Conservation (phyloP, 2,888 invertebrate genomes). For the Parthenolecanium corni region DNA sequence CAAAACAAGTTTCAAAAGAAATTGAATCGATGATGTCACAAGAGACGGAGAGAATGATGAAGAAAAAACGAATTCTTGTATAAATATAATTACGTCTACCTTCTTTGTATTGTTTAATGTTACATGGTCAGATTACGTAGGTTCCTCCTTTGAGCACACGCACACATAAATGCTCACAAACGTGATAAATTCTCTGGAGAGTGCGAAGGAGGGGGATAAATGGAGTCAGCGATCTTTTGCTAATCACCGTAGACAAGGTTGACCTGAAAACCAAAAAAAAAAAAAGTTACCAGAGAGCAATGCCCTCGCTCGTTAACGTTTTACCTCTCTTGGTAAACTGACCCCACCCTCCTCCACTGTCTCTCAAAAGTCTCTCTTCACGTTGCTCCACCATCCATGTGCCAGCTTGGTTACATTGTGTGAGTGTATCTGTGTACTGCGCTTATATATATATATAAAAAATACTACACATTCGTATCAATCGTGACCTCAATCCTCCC, state of each 20-base stretch:
- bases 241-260: conserved; percentile 29
- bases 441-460: neutral
- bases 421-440: neutral
- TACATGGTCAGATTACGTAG: conserved; percentile 26
- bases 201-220: neutral
- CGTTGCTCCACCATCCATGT: neutral
- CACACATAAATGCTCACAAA: too few species aligned
- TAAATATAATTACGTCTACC: conserved; percentile 1
- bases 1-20: neutral
- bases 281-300: conserved; percentile 16
- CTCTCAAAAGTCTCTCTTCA: neutral
- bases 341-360: neutral
- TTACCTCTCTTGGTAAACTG: neutral
- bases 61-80: neutral
- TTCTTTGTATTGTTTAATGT: conserved; percentile 24
- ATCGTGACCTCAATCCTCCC: conserved; percentile 7
- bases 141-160: neutral
- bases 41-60: neutral
- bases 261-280: conserved; percentile 26
- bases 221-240: conserved; percentile 24
- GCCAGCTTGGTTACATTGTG: neutral
- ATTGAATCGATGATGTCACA: neutral
- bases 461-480: neutral
- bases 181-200: too few species aligned
- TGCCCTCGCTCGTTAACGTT: conserved; percentile 9